phyloP scores from a whole-genome alignment of 2,888 invertebrate species.

The Koerneria pararmatus region DNA sequence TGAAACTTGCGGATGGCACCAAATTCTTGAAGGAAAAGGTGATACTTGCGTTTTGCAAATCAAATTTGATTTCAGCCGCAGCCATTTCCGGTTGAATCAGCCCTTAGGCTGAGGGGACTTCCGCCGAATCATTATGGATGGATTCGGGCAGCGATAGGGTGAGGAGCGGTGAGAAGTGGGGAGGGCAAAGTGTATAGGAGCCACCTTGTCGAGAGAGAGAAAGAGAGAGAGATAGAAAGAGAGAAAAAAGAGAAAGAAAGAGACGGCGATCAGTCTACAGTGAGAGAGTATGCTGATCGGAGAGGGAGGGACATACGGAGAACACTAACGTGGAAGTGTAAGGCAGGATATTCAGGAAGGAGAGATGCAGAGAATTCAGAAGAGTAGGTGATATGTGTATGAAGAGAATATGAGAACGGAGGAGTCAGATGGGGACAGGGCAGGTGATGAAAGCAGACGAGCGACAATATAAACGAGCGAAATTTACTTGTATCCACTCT shows the following conservation, averaged over 20 bases:
- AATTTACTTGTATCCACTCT: not conserved
- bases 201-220: not conserved
- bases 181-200: not conserved
- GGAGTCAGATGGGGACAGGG: not conserved
- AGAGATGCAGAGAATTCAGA: not conserved
- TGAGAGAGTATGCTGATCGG: not conserved
- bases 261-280: not conserved
- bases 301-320: constrained; percentile 6
- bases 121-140: too few relatives aligned
- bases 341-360: constrained; percentile 1
- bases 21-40: too few relatives aligned
- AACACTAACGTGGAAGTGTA: not conserved
- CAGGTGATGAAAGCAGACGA: too few relatives aligned
- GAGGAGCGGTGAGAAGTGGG: not conserved
- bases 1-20: too few relatives aligned
- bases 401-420: not conserved
- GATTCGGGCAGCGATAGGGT: too few relatives aligned
- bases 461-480: too few relatives aligned
- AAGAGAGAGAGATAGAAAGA: not conserved
- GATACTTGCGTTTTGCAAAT: too few relatives aligned
- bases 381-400: not conserved
- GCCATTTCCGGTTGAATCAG: too few relatives aligned
- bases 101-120: too few relatives aligned
- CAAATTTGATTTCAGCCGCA: too few relatives aligned
- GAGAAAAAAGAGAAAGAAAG: not conserved